Evolutionary conservation across 1,140 invertebrate species (phyloP), one percentile per base, ranked within the genome.

Genomic region (Drosophila malerkotliana): DNA sequence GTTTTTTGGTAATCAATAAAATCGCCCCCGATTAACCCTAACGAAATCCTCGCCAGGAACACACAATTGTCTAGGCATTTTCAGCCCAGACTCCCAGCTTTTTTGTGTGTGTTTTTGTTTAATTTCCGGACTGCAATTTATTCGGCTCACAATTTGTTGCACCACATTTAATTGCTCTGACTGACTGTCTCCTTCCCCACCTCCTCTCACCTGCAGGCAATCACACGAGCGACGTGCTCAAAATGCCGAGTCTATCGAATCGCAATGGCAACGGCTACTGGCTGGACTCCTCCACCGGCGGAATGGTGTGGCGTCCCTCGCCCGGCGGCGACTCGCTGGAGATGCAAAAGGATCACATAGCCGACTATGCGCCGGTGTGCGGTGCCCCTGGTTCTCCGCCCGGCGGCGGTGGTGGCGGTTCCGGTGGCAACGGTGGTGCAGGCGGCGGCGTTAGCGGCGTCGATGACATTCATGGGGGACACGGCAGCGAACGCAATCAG

Each of bases 341-440:
- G 77, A 84, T 91, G 84, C 88, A 92, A 76, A 92, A 92, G 77
- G 91, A 92, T 89, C 91, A 91, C 73, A 92, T 92, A 12, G 90
- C 87, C 48, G 91, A 92, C 87, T 92, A 92, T 69, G 90, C 90
- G 5, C 90, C 91, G 9, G 91, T 92, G n/a, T 92, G 91, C 61
- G 79, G 77, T 67, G 81, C 85, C 52, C 63, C 64, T 1, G 64
- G 63, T 12, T 69, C 66, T 0, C 51, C 51, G 10, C n/a, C 63
- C 64, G 51, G 62, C 63, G 54, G 69, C 63, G 61, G 53, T 1
- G 44, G 60, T 30, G 77, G 68, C 18, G 75, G 88, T 72, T 59
- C 60, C 54, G 72, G 58, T 54, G 63, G 60, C 39, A 45, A 54
- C 30, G 64, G 69, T 21, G 68, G 73, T 52, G 52, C 52, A 28